These are phyloP conservation scores for Eustalomyia histrio DNA, from an alignment of 2,888 invertebrate genomes.

Conservation along the genomic window DNA sequence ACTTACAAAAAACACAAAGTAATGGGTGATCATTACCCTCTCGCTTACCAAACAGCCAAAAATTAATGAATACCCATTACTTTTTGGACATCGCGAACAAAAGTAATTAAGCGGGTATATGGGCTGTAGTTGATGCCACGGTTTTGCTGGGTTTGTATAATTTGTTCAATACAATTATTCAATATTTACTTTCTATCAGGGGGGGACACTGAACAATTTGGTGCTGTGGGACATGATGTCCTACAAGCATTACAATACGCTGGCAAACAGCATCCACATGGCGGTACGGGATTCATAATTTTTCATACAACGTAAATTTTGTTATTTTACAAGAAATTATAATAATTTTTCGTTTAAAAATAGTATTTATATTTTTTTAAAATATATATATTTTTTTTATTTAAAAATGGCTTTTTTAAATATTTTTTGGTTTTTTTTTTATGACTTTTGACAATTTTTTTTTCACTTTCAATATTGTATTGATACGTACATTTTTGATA, in stretches of 20 bases:
- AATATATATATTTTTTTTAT: not conserved
- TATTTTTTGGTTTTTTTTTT: not conserved
- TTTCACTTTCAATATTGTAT: too few relatives aligned
- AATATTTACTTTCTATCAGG: slow-evolving; percentile 29
- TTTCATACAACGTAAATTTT: slow-evolving; percentile 29
- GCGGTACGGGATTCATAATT: slow-evolving; percentile 29
- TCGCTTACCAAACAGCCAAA: too few relatives aligned
- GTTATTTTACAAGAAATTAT: not conserved
- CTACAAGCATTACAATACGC: slow-evolving; percentile 13
- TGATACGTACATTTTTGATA: too few relatives aligned
- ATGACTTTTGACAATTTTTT: not conserved
- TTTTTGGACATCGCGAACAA: too few relatives aligned
- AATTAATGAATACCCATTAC: too few relatives aligned
- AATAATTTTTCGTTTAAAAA: not conserved
- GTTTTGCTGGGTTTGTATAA: too few relatives aligned
- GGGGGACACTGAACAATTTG: not conserved
- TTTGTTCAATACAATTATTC: not conserved
- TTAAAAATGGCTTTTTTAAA: not conserved
- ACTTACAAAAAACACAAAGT: too few relatives aligned
- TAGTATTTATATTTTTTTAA: not conserved
- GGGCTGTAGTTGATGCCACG: too few relatives aligned
- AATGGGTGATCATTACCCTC: too few relatives aligned
- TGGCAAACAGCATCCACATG: slow-evolving; percentile 21
- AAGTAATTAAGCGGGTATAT: too few relatives aligned
- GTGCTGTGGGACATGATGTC: not conserved